These are phyloP conservation scores for Allacma fusca DNA, from an alignment of 2,888 invertebrate species.

Conservation along the genomic window DNA sequence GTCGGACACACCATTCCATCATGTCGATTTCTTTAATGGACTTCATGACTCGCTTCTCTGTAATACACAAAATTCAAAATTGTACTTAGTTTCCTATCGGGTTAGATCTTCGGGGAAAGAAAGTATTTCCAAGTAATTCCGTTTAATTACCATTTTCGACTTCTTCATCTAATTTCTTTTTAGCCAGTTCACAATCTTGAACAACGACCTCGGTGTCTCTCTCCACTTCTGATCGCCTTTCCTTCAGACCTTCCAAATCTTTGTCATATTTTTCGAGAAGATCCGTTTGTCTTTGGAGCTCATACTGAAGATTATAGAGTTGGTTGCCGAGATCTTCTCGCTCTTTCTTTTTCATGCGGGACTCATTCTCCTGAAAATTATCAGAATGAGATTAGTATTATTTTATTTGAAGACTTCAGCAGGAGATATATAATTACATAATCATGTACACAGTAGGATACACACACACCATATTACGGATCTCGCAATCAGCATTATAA, in stretches of 20 bases:
- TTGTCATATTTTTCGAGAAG: constrained; percentile 70
- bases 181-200: constrained; percentile 68
- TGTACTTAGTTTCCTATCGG: too few species aligned
- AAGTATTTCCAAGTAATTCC: background rate
- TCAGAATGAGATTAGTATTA: constrained; percentile 14
- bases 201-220: constrained; percentile 66
- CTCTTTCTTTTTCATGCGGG: constrained; percentile 68
- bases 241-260: constrained; percentile 67
- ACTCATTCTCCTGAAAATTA: constrained; percentile 66
- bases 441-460: too few species aligned
- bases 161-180: constrained; percentile 68
- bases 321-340: constrained; percentile 70
- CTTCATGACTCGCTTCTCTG: constrained; percentile 54
- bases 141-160: constrained; percentile 65
- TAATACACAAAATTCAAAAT: background rate
- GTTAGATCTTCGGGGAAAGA: background rate
- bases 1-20: constrained; percentile 57
- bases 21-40: constrained; percentile 58
- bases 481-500: constrained; percentile 72
- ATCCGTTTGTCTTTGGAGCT: constrained; percentile 69
- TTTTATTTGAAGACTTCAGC: too few species aligned
- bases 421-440: background rate
- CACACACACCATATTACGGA: constrained; percentile 71
- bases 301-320: constrained; percentile 72
- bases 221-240: constrained; percentile 69